Evolutionary conservation across 2,888 invertebrate genomes (phyloP).

Genomic region (Parnassius glacialis): DNA sequence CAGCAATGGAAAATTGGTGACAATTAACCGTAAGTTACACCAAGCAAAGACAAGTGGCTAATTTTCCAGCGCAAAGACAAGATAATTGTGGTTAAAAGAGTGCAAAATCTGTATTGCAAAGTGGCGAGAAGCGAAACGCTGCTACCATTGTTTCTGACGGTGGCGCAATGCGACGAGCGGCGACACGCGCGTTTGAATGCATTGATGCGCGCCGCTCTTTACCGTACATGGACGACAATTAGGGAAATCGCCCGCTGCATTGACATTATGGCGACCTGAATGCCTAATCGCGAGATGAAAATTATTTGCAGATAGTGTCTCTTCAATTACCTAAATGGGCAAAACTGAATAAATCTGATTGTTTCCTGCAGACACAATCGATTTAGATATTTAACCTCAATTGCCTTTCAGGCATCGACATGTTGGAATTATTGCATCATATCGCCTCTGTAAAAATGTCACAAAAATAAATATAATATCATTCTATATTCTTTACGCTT

Average conservation of each 20-base stretch:
- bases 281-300: constrained; percentile 71
- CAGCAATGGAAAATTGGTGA: constrained; percentile 2
- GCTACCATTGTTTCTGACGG: constrained; percentile 58
- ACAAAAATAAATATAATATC: too few relatives aligned
- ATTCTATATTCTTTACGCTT: too few relatives aligned
- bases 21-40: constrained; percentile 17
- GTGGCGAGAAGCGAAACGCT: constrained; percentile 48
- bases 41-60: constrained; percentile 28
- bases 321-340: constrained; percentile 69
- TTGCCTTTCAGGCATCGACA: constrained; percentile 18
- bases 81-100: constrained; percentile 65
- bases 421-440: too few relatives aligned
- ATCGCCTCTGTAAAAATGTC: too few relatives aligned
- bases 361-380: constrained; percentile 59
- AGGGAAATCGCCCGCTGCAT: constrained; percentile 60
- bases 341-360: constrained; percentile 54
- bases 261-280: constrained; percentile 62
- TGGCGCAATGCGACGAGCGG: constrained; percentile 73
- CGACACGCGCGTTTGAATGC: constrained; percentile 73
- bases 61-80: constrained; percentile 53
- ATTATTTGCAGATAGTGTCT: constrained; percentile 61
- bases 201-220: constrained; percentile 61
- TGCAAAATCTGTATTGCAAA: constrained; percentile 52
- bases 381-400: constrained; percentile 45
- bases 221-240: constrained; percentile 44